Base-by-base conservation (phyloP, 2,888 invertebrate genomes). In the Drosophila limbata region DNA sequence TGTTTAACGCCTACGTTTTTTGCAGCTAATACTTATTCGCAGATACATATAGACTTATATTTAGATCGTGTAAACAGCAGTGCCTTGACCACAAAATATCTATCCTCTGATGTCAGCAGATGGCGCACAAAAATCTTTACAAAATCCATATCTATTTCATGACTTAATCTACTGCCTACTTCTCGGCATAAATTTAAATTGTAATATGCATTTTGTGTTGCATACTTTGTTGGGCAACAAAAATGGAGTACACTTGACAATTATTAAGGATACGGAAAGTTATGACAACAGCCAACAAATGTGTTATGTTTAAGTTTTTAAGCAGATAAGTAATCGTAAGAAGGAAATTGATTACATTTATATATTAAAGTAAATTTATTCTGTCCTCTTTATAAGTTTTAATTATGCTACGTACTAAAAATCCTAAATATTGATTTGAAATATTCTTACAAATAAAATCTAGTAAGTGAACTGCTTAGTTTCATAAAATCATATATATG, bases 71-170 rank as follows among this genome's bases (percentile, higher is more conserved):
- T 87, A 89, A 84, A 76, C 76, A 78, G 39, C 42, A 61, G 48
- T 87, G 64, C 84, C 84, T 89, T 84, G 84, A 89, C 88, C 89
- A 89, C 71, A 87, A 73, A 73, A 89, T 81, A 55, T 73, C 84
- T 73, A 68, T 77, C 64, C 57, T 65, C 89, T 84, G 89, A 84
- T 87, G 87, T 87, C 89, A 88, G 88, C 83, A 21, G 62, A 55
- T 56, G 57, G 37, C 39, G 21, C 19, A 60, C 19, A 48, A 4
- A 44, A 44, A 45, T 74, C 40, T 73, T 84, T 67, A 61, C 65
- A 74, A 55, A 71, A 79, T 75, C 35, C 68, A 59, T 70, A 70
- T 78, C 65, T 64, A 53, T 77, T 75, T 82, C 65, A 66, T 15
- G 2, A 3, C 19, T 28, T 8, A 19, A 60, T 11, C 1, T 2